Base-by-base conservation (phyloP, 2,113 vertebrate genomes). In the Platichthys flesus region DNA sequence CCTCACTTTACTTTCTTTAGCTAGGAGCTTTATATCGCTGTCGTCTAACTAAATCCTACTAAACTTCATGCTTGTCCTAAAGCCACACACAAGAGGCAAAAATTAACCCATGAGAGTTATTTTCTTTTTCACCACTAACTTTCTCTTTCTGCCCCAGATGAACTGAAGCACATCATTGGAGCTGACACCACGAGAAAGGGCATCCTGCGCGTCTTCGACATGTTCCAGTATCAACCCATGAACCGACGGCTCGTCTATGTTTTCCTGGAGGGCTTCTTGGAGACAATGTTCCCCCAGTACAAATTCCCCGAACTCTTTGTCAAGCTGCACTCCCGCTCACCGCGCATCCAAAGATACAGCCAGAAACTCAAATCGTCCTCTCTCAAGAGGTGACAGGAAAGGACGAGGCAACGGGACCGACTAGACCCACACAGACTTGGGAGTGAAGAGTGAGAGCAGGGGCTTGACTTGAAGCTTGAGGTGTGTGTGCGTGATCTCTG, bases 161-260 rank as follows among this genome's bases (percentile, higher is more conserved):
- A 95, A 88, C 82, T 95, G 83, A 95, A 95, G 89, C 95, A 95
- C 93, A 95, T 95, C 82, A 95, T 95, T 15, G 94, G 94, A 26
- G 94, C 94, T 0, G 94, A 95, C 68, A 99, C 98, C 57, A 98
- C 97, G 0, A 95, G 98, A 52, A 99, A 99, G 75, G 98, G 98
- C 89, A 99, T 99, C 84, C 96, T 99, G 82, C 96, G 98, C 1
- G 96, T 99, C 84, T 99, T 99, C 67, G 96, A 99, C 92, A 99
- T 99, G 98, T 99, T 99, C 90, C 98, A 99, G 93, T 96, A 99
- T 84, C 94, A 96, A 85, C 97, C 98, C 18, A 95, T 98, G 90
- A 99, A 99, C 89, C 96, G 97, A 13, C 96, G 98, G 64, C 95
- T 99, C 86, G 96, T 96, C 72, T 99, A 98, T 24, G 98, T 99